Percentiles rank a stretch among this genome's conserved stretches.
phyloP scores from a whole-genome alignment of 2,113 vertebrate genomes.

The Accipiter virgatus region DNA sequence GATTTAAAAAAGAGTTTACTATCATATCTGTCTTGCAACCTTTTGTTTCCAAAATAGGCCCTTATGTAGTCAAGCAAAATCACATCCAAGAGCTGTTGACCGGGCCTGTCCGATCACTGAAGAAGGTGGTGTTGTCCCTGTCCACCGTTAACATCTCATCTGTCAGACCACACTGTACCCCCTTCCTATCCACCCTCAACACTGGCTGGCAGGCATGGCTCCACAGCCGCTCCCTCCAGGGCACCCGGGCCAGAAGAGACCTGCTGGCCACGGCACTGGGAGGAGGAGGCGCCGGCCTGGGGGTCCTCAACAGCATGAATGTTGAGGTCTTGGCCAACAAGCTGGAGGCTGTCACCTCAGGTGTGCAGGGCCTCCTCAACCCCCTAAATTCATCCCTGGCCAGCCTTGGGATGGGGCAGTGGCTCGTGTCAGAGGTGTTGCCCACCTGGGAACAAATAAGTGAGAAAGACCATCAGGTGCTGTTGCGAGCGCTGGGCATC shows the following conservation, averaged over 20 bases:
- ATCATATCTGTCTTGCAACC: conserved; percentile 23
- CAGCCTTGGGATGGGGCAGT: conserved; percentile 57
- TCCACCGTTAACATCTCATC: conserved; percentile 57
- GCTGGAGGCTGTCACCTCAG: not conserved
- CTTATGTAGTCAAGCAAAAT: conserved; percentile 52
- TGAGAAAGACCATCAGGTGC: conserved; percentile 46
- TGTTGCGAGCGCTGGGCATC: not conserved
- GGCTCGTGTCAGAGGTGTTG: conserved; percentile 51
- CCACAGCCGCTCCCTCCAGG: conserved; percentile 54
- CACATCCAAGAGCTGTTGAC: conserved; percentile 58
- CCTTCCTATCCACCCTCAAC: conserved; percentile 46
- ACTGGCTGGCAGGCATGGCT: conserved; percentile 35
- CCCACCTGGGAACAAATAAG: conserved; percentile 50
- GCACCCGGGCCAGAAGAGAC: conserved; percentile 24
- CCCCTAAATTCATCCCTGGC: conserved; percentile 56
- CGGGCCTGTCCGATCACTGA: conserved; percentile 44
- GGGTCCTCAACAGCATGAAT: conserved; percentile 50
- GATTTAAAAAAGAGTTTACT: conserved; percentile 34
- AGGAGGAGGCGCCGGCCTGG: conserved; percentile 17
- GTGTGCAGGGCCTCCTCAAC: not conserved
- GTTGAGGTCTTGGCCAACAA: conserved; percentile 57
- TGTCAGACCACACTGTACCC: conserved; percentile 23
- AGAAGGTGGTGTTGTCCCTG: conserved; percentile 58
- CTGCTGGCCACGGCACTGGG: conserved; percentile 25
- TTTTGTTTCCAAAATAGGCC: conserved; percentile 55